These are phyloP conservation scores for Anthoscopus minutus DNA, from an alignment of 2,113 vertebrate genomes.

Conservation along the genomic window DNA sequence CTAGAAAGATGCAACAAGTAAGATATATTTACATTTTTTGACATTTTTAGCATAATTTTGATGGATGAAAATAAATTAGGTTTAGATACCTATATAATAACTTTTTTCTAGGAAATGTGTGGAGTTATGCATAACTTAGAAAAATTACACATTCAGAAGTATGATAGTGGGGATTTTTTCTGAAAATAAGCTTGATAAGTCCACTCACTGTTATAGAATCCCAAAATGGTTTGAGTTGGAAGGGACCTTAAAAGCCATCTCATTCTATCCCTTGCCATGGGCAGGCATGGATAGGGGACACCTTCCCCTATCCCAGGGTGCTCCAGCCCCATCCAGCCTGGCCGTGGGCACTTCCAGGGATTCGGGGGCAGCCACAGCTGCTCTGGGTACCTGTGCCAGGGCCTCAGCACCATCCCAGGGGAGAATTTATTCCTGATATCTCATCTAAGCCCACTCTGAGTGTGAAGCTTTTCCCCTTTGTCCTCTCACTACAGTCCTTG, in stretches of 20 bases:
- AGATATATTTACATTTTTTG: background rate
- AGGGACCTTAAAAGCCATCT: background rate
- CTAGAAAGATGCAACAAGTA: background rate
- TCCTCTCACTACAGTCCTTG: background rate
- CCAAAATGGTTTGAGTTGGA: background rate
- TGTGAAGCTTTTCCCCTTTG: background rate
- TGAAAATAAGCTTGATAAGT: background rate
- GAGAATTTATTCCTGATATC: background rate
- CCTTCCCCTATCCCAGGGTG: accelerated
- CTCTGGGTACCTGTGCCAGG: background rate
- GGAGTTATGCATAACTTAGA: background rate
- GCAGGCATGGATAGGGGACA: no score
- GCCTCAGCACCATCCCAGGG: background rate
- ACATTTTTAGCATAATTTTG: background rate
- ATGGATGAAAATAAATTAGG: background rate
- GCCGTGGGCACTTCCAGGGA: background rate
- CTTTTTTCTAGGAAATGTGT: background rate
- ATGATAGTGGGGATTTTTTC: background rate
- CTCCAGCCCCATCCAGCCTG: accelerated
- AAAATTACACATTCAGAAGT: background rate
- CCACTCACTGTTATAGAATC: background rate
- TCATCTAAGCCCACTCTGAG: background rate
- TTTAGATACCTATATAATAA: background rate
- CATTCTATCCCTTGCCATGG: accelerated
- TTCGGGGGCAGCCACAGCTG: background rate